phyloP scores from a whole-genome alignment of 2,888 invertebrate genomes.

The Coremacera marginata region DNA sequence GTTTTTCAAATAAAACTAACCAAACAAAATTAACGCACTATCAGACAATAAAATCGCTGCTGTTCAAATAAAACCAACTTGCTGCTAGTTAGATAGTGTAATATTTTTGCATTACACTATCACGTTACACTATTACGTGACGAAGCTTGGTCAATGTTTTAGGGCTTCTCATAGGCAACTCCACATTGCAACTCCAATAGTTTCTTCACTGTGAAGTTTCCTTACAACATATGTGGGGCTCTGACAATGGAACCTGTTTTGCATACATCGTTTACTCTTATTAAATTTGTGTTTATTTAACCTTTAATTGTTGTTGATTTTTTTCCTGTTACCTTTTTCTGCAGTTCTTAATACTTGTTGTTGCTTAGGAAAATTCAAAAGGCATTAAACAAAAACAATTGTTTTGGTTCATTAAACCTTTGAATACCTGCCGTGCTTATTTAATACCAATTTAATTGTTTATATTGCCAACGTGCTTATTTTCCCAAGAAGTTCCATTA shows the following conservation, averaged over 20 bases:
- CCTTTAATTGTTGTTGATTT: neutral
- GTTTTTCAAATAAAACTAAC: neutral
- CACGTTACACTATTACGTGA: constrained; percentile 7
- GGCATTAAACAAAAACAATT: neutral
- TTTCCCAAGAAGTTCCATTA: no score
- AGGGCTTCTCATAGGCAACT: neutral
- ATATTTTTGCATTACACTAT: neutral
- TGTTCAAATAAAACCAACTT: neutral
- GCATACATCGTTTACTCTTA: constrained; percentile 8
- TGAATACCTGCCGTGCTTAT: neutral
- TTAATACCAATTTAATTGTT: neutral
- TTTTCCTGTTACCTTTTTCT: neutral
- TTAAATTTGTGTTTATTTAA: neutral
- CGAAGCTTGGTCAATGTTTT: neutral
- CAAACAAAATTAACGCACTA: neutral
- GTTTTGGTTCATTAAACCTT: constrained; percentile 37
- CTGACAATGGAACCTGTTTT: constrained; percentile 34
- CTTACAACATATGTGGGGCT: neutral
- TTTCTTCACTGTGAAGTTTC: no score
- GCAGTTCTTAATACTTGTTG: neutral
- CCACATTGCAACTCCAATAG: neutral
- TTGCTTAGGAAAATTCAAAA: neutral
- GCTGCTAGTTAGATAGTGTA: no score
- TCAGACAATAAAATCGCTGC: neutral
- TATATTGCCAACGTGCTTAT: neutral